These are phyloP conservation scores for Endomychus coccineus DNA, from an alignment of 2,888 invertebrate genomes.

Conservation along the genomic window DNA sequence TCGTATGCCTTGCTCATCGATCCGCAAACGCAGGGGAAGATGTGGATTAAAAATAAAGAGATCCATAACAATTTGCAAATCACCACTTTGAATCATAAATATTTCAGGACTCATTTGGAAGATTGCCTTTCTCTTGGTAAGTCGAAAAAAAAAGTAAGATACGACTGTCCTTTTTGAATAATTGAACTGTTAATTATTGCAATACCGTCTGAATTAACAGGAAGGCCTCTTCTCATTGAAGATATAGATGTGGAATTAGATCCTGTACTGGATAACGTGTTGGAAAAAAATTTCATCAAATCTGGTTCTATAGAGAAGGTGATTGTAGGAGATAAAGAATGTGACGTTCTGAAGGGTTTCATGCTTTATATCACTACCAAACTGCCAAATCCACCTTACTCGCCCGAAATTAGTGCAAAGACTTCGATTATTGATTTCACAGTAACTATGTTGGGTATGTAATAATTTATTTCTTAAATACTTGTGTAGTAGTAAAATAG, in stretches of 20 bases:
- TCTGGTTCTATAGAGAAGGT: constrained; percentile 94
- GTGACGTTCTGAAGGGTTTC: constrained; percentile 93
- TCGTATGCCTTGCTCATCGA: constrained; percentile 91
- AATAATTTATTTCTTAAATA: no score
- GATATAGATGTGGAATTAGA: constrained; percentile 92
- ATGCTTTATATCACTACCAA: constrained; percentile 95
- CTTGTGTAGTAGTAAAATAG: no score
- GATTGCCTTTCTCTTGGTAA: constrained; percentile 40
- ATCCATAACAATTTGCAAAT: constrained; percentile 83
- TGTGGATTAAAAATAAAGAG: constrained; percentile 96
- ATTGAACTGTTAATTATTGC: no score
- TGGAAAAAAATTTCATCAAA: constrained; percentile 96
- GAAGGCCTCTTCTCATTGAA: constrained; percentile 83
- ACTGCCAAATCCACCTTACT: constrained; percentile 91
- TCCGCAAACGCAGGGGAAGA: constrained; percentile 95
- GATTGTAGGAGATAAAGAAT: constrained; percentile 91
- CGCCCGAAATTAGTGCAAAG: constrained; percentile 93
- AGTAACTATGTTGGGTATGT: constrained; percentile 74
- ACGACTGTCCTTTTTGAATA: not conserved
- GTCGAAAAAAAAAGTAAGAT: not conserved
- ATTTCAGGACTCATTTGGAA: constrained; percentile 56
- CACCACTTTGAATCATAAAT: constrained; percentile 92
- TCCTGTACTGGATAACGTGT: constrained; percentile 91
- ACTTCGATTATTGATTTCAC: constrained; percentile 97
- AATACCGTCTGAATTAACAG: constrained; percentile 43